Evolutionary conservation across 2,113 vertebrate genomes (phyloP), one percentile per base, ranked within the genome.

Genomic region (Prochilodus magdalenae): DNA sequence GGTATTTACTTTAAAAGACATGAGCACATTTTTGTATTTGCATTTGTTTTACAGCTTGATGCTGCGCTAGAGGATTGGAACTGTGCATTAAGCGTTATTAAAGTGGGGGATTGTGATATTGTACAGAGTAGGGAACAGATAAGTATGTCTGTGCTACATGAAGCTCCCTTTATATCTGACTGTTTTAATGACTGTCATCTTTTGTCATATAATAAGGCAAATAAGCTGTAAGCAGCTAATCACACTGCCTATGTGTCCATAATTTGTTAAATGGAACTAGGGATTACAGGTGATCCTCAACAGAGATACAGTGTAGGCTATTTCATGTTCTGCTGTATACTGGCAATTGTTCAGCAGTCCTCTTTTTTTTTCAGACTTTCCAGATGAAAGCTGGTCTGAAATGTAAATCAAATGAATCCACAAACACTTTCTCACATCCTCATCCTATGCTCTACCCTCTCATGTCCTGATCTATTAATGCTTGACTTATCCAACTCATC

Each of bases 401-500:
- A 90, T 92, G 83, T 89, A 90, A 91, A 92, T 90, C 86, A 74
- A 90, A 88, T 86, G 80, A 88, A 65, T 8, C 1, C 4, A 1
- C 40, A 8, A 44, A 44, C 40, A 44, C 27, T 15, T 15, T 20
- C 62, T 2, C 13, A 65, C 62, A 12, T 26, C n/a, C 24, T 62
- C 24, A 13, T 26, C 8, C 10, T 26, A 26, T 24, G 14, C 60
- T 63, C 24, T 29, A 16, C 15, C 74, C 33, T 77, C 70, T 62
- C 85, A 30, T 7, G 26, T 65, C 27, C 40, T 44, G 40, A 44
- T 44, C 40, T 44, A 11, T 44, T 5, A 7, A 11, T 8, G 8
- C 5, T 44, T 10, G 40, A 44, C 40, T 44, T 44, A 11, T 44
- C 11, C 40, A 44, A 10, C 40, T 65, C 8, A 4, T 30, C 62